Evolutionary conservation across 2,113 vertebrate genomes (phyloP), one percentile per base, ranked within the genome.

Genomic region (Vombatus ursinus): DNA sequence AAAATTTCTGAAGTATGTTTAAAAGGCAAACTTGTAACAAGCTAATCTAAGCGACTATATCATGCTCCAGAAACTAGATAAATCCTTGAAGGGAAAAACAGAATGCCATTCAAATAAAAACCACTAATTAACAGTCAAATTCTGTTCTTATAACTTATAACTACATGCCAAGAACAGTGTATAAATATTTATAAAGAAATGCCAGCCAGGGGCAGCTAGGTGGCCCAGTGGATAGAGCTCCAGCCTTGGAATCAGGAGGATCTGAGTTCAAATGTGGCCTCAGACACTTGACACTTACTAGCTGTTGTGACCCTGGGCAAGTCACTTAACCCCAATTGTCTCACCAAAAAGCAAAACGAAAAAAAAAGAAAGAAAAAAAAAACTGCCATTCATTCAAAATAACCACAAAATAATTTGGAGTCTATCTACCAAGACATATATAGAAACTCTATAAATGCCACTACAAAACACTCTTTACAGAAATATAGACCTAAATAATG

Each of bases 141-240:
- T 50, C 92, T 93, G n/a, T 28, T 95, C 47, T 49, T 95, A 16
- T 37, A 95, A 94, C 52, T 92, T 0, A 2, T 49, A n/a, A n/a
- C n/a, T 50, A 50, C 12, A 90, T 48, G 91, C 8, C 90, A 23
- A 49, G 28, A 84, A 68, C 77, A 94, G 90, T 92, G 9, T 26
- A 92, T 14, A 19, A 26, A 26, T 6, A 31, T 96, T 94, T 90
- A 26, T 47, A 93, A 95, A 96, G 52, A 97, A 94, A 96, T 52
- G 91, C 3, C 8, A 52, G 9, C 52, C 52, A 49, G 50, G 50
- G 50, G 50, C 50, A 50, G 50, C 50, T 50, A 50, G 50, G 50
- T 50, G 50, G 50, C 50, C 8, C 50, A 50, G 50, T 50, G 50
- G 50, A 50, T 50, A 7, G 50, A 50, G 50, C 50, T 10, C 50